These are phyloP conservation scores for Neoarius graeffei DNA, from an alignment of 2,113 vertebrate species.

Conservation along the genomic window DNA sequence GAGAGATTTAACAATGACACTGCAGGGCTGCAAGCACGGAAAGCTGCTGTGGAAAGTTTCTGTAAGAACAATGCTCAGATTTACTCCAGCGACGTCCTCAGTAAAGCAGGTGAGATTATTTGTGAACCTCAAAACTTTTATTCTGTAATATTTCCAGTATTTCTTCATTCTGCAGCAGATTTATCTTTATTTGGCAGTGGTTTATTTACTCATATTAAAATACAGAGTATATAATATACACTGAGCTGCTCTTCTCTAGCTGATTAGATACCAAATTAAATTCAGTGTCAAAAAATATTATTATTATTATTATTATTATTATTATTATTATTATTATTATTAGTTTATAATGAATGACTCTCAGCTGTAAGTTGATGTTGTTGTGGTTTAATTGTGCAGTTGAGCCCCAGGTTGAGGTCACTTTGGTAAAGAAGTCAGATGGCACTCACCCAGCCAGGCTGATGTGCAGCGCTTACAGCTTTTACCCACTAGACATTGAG, in stretches of 20 bases:
- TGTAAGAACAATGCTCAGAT: too few relatives aligned
- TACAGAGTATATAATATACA: background rate
- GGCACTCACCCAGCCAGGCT: constrained; percentile 42
- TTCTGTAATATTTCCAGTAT: too few relatives aligned
- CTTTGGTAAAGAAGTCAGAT: background rate
- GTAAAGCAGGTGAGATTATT: too few relatives aligned
- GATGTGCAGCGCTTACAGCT: constrained; percentile 57
- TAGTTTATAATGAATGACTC: too few relatives aligned
- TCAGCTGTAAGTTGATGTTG: background rate
- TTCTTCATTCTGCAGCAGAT: background rate
- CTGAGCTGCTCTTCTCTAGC: background rate
- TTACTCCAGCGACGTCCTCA: too few relatives aligned
- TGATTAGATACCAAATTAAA: background rate
- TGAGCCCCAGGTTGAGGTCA: constrained; percentile 46
- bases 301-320: background rate
- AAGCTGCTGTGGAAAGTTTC: too few relatives aligned
- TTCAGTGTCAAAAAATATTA: too few relatives aligned
- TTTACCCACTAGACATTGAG: constrained; percentile 53
- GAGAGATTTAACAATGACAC: too few relatives aligned
- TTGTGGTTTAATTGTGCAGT: constrained; percentile 34
- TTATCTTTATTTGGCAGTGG: background rate
- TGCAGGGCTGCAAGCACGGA: too few relatives aligned
- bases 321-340: background rate
- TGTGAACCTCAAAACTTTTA: too few relatives aligned
- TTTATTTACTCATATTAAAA: background rate